Percentiles rank a stretch among this genome's conserved stretches.
Evolutionary conservation across 2,113 vertebrate genomes (phyloP).

Genomic region (Psophia crepitans): DNA sequence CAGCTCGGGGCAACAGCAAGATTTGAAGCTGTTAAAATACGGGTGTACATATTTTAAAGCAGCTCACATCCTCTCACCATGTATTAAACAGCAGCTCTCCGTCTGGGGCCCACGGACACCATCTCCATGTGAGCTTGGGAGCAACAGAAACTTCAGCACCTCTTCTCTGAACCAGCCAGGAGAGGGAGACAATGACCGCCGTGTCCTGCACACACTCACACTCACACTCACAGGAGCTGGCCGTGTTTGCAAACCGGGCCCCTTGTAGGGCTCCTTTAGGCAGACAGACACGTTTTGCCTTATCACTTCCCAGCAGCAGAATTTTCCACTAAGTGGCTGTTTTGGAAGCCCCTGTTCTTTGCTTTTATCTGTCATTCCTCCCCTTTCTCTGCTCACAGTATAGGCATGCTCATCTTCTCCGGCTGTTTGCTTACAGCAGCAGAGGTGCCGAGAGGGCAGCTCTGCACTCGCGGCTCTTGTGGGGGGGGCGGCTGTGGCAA

Average conservation of each 20-base stretch:
- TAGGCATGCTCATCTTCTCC: neutral
- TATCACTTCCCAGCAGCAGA: neutral
- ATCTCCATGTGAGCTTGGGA: neutral
- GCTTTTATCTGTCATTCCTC: neutral
- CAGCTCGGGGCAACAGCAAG: neutral
- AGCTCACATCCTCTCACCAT: neutral
- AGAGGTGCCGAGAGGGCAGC: neutral
- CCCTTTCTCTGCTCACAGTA: neutral
- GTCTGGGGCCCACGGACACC: accelerated
- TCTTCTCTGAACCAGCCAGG: conserved; percentile 37
- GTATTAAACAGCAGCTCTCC: accelerated
- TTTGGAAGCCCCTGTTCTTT: neutral
- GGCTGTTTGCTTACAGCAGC: neutral
- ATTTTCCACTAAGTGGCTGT: neutral
- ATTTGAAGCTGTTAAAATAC: neutral
- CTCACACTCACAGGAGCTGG: accelerated
- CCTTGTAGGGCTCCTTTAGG: neutral
- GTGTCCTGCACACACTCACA: neutral
- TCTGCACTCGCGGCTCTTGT: neutral
- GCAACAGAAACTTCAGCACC: neutral
- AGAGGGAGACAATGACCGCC: conserved; percentile 57
- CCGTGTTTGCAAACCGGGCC: neutral
- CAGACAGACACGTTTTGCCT: accelerated
- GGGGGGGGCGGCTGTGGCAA: neutral
- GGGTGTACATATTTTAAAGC: accelerated